Evolutionary conservation across 2,113 vertebrate genomes (phyloP).

Genomic region (Colistium nudipinnis): DNA sequence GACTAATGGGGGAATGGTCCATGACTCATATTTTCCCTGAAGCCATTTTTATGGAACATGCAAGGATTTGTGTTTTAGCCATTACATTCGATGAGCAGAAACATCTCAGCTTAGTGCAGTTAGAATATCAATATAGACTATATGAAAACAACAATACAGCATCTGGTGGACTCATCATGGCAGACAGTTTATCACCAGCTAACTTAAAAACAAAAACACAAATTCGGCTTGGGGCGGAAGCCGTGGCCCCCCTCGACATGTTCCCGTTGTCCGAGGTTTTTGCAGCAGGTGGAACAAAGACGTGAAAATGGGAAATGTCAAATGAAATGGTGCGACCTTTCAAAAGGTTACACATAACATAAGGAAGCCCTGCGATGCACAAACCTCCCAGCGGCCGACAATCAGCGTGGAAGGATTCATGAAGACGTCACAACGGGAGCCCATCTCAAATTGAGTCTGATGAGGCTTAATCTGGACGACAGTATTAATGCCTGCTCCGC

Average conservation of each 20-base stretch:
- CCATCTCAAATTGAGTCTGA: slow-evolving; percentile 44
- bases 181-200: too few species aligned
- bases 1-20: background rate
- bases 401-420: slow-evolving; percentile 33
- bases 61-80: background rate
- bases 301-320: slow-evolving; percentile 72
- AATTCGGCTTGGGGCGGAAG: too few species aligned
- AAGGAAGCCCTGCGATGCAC: slow-evolving; percentile 40
- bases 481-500: slow-evolving; percentile 57
- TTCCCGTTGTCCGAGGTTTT: slow-evolving; percentile 3
- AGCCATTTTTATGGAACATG: background rate
- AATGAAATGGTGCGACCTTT: slow-evolving; percentile 67
- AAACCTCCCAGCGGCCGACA: slow-evolving; percentile 33
- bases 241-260: background rate
- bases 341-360: slow-evolving; percentile 70
- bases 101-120: background rate
- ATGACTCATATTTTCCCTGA: background rate
- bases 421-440: slow-evolving; percentile 45
- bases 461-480: slow-evolving; percentile 47
- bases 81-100: background rate
- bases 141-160: too few species aligned
- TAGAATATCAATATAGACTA: too few species aligned
- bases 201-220: too few species aligned
- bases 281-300: slow-evolving; percentile 3
- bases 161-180: too few species aligned